These are phyloP conservation scores for Phymatocera aterrima DNA, from an alignment of 2,888 invertebrate species.

Conservation along the genomic window DNA sequence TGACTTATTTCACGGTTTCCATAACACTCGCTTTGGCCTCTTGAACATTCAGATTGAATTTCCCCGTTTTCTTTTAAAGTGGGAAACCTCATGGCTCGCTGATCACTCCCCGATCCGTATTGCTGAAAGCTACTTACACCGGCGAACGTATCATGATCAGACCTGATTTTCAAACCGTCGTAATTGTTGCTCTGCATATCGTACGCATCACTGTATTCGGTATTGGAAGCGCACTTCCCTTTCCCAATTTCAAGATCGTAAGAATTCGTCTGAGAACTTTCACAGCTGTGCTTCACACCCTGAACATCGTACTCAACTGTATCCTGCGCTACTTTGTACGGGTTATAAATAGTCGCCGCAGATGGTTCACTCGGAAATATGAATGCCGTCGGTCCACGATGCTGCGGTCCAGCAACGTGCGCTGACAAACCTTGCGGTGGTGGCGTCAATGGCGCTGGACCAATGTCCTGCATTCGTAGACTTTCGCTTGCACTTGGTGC, in stretches of 20 bases:
- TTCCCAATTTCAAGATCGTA: not conserved
- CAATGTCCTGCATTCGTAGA: slow-evolving; percentile 64
- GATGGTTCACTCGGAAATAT: slow-evolving; percentile 36
- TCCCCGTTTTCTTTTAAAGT: not conserved
- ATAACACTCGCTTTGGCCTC: not conserved
- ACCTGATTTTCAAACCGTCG: slow-evolving; percentile 31
- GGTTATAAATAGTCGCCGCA: slow-evolving; percentile 9
- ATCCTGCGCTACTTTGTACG: not conserved
- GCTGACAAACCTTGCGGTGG: slow-evolving; percentile 57
- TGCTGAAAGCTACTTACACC: not conserved
- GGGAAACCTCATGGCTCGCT: slow-evolving; percentile 22
- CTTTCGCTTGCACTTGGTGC: slow-evolving; percentile 64
- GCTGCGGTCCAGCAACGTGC: slow-evolving; percentile 5
- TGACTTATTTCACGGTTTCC: slow-evolving; percentile 9
- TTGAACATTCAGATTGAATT: slow-evolving; percentile 9
- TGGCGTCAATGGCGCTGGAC: slow-evolving; percentile 68
- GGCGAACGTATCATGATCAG: slow-evolving; percentile 27
- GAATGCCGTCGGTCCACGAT: slow-evolving; percentile 25
- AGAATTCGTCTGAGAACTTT: slow-evolving; percentile 17
- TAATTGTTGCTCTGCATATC: slow-evolving; percentile 7
- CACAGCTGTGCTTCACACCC: not conserved
- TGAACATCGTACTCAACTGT: slow-evolving; percentile 9
- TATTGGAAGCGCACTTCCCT: not conserved
- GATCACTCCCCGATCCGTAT: slow-evolving; percentile 12
- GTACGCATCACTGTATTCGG: not conserved